Conservation (phyloP, 2,113 vertebrate genomes). For the Recurvirostra avosetta region DNA sequence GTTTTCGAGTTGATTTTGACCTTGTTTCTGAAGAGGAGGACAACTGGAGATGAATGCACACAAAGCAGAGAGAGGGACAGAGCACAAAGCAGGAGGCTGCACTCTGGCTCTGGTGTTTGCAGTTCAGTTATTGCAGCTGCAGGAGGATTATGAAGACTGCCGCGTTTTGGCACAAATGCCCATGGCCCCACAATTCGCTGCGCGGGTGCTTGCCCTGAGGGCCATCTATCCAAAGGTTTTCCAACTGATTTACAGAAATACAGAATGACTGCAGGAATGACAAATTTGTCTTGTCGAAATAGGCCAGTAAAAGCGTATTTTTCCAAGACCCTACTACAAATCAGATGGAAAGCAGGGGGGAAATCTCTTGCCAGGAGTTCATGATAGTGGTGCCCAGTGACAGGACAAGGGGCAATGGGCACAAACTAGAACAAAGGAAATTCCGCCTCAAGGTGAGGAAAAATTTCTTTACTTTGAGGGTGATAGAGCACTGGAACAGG, state of each 20-base stretch:
- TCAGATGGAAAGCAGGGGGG: background rate
- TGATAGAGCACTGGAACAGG: no score
- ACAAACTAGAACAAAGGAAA: no score
- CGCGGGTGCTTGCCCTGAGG: fast-evolving
- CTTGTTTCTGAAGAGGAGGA: background rate
- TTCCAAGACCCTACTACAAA: background rate
- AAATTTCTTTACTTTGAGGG: no score
- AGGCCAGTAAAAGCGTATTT: background rate
- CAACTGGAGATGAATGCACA: background rate
- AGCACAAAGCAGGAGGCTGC: background rate
- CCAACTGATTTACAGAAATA: background rate
- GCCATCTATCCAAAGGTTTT: background rate
- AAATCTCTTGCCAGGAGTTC: background rate
- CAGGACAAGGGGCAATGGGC: no score
- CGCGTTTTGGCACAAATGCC: background rate
- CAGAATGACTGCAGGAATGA: background rate
- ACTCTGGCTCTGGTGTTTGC: background rate
- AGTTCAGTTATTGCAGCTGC: background rate
- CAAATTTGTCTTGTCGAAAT: background rate
- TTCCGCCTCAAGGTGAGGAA: no score
- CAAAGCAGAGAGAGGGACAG: background rate
- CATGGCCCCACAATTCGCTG: fast-evolving
- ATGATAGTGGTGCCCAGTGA: background rate
- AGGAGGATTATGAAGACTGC: background rate
- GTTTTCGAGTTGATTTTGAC: background rate